Percentiles rank a stretch among this genome's conserved stretches.
These are phyloP conservation scores for Siderastrea radians DNA, from an alignment of 92 coral and sea anemone genomes.

Conservation along the genomic window DNA sequence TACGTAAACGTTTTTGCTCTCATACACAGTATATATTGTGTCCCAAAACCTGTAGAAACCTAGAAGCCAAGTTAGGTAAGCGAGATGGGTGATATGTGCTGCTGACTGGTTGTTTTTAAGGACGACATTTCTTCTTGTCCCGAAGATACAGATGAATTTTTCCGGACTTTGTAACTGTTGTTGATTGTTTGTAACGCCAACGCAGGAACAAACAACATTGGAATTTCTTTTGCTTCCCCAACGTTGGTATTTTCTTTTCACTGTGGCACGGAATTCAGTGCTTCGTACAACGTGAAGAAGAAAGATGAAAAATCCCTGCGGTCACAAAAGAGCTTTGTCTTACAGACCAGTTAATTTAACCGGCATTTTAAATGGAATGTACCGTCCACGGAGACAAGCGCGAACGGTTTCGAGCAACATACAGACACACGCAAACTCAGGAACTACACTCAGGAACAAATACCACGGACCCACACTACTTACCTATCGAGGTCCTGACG, in stretches of 20 bases:
- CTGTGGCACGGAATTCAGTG: constrained; percentile 19
- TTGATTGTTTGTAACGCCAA: neutral
- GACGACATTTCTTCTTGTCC: neutral
- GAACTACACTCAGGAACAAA: too few species aligned
- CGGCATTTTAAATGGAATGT: too few species aligned
- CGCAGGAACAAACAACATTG: neutral
- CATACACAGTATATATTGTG: too few species aligned
- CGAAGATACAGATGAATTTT: neutral
- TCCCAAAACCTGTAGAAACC: too few species aligned
- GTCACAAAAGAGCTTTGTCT: neutral
- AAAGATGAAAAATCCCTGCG: constrained; percentile 6
- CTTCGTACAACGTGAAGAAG: constrained; percentile 19
- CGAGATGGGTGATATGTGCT: neutral
- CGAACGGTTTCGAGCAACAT: too few species aligned
- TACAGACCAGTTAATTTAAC: neutral
- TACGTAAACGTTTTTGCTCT: too few species aligned
- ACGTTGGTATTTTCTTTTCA: neutral
- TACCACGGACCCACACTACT: too few species aligned
- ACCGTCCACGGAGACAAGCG: too few species aligned
- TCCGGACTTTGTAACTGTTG: neutral
- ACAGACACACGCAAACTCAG: too few species aligned
- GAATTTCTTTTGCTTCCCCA: constrained; percentile 19
- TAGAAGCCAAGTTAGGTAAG: neutral
- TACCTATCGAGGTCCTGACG: too few species aligned
- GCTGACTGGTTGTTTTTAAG: neutral